Conservation (phyloP, 2,888 invertebrate genomes). For the Chrysolina americana region DNA sequence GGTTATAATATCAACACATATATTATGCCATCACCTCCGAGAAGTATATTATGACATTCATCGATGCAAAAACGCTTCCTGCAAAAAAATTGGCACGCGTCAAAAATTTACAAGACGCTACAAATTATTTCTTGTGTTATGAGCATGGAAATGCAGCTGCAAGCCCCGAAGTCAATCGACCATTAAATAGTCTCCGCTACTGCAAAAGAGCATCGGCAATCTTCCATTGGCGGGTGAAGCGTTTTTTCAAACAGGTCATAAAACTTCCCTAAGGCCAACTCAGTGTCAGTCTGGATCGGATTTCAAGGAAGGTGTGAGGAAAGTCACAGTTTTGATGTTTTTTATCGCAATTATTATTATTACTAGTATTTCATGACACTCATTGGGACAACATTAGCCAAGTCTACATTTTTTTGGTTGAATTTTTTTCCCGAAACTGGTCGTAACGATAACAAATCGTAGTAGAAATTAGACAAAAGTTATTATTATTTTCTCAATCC, state of each 20-base stretch:
- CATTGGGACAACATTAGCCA: too few relatives aligned
- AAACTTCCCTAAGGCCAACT: not conserved
- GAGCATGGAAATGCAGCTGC: constrained; percentile 30
- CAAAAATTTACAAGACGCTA: constrained; percentile 24
- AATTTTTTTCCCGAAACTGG: too few relatives aligned
- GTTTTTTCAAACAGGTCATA: not conserved
- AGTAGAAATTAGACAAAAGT: too few relatives aligned
- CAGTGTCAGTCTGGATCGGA: not conserved
- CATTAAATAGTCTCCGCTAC: constrained; percentile 38
- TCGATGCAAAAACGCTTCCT: constrained; percentile 38
- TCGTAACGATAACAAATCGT: too few relatives aligned
- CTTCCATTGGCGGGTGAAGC: not conserved
- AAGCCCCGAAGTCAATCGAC: constrained; percentile 29
- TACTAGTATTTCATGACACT: too few relatives aligned
- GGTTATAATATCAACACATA: constrained; percentile 12
- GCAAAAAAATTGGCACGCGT: constrained; percentile 39
- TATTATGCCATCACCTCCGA: constrained; percentile 26
- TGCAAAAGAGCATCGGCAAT: not conserved
- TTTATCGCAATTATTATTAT: too few relatives aligned
- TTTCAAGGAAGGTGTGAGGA: too few relatives aligned
- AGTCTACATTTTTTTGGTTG: too few relatives aligned
- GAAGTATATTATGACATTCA: constrained; percentile 38
- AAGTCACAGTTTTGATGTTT: too few relatives aligned
- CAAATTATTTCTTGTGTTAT: constrained; percentile 37
- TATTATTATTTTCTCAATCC: too few relatives aligned